A percentile compares a stretch with the other conserved stretches of the same genome.
Evolutionary conservation across 2,797 vertebrate species (phyloP).

Genomic region (Miichthys miiuy): DNA sequence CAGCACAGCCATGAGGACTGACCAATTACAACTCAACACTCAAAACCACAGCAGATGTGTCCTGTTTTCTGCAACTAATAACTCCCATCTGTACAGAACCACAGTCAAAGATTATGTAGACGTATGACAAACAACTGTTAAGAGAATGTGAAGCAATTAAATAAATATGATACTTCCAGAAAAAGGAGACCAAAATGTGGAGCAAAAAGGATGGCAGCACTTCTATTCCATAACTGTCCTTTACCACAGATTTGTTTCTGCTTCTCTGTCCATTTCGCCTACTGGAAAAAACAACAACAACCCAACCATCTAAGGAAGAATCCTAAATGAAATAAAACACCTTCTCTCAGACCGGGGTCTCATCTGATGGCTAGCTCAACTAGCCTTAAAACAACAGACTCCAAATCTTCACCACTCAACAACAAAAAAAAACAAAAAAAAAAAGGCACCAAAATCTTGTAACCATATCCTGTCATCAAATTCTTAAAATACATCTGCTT

Average conservation of each 20-base stretch:
- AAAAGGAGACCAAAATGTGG: conserved; percentile 37
- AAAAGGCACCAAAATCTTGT: conserved; percentile 72
- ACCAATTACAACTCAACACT: conserved; percentile 36
- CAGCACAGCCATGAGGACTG: conserved; percentile 35
- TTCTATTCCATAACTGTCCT: conserved; percentile 38
- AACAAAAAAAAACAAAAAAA: conserved; percentile 33
- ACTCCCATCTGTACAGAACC: conserved; percentile 49
- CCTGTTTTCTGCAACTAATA: conserved; percentile 35
- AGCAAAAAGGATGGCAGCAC: conserved; percentile 43
- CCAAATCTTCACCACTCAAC: conserved; percentile 48
- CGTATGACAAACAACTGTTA: conserved; percentile 62
- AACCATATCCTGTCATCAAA: conserved; percentile 53
- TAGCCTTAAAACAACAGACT: conserved; percentile 49
- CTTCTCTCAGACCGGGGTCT: conserved; percentile 39
- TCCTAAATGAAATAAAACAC: conserved; percentile 42
- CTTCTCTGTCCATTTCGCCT: conserved; percentile 24
- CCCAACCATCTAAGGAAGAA: conserved; percentile 3
- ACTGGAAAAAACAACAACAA: conserved; percentile 25
- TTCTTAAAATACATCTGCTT: conserved; percentile 49
- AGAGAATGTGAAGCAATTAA: conserved; percentile 63
- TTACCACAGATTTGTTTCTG: conserved; percentile 18
- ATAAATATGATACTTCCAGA: conserved; percentile 73
- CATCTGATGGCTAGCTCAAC: conserved; percentile 55
- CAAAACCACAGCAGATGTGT: conserved; percentile 54
- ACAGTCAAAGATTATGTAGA: conserved; percentile 56